Conservation (phyloP, 1,140 invertebrate genomes). For the Agraylea sexmaculata region DNA sequence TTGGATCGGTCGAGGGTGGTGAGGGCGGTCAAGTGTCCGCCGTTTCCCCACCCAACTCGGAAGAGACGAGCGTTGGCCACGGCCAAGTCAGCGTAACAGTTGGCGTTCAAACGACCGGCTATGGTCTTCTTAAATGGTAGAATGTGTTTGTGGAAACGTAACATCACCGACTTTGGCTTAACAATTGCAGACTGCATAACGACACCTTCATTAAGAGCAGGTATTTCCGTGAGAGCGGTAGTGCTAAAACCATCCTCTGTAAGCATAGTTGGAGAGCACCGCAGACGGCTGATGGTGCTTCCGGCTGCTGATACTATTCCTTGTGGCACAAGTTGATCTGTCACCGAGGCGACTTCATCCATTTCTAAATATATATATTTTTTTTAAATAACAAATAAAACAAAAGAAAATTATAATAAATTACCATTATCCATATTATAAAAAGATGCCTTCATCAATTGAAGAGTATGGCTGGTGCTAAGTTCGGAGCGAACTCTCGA, state of each 20-base stretch:
- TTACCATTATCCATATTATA: conserved; percentile 30
- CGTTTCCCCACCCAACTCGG: conserved; percentile 62
- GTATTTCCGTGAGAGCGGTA: conserved; percentile 1
- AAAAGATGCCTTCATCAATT: conserved; percentile 79
- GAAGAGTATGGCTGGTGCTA: conserved; percentile 40
- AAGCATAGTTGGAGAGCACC: not conserved
- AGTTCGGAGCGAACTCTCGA: conserved; percentile 30
- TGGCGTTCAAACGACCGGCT: conserved; percentile 37
- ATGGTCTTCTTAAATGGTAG: conserved; percentile 33
- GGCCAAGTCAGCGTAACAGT: conserved; percentile 51
- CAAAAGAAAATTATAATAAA: conserved; percentile 6
- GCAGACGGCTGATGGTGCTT: conserved; percentile 2
- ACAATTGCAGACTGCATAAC: conserved; percentile 29
- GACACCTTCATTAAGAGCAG: conserved; percentile 21
- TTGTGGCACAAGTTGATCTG: conserved; percentile 30
- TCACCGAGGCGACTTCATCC: conserved; percentile 28
- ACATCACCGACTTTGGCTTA: conserved; percentile 29
- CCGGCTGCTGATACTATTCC: conserved; percentile 7
- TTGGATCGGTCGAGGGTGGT: conserved; percentile 28
- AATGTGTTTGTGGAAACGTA: conserved; percentile 33
- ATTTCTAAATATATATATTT: conserved; percentile 23
- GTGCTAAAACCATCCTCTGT: conserved; percentile 1
- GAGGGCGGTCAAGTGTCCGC: conserved; percentile 45
- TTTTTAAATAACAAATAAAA: not conserved
- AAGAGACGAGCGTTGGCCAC: conserved; percentile 55